Conservation (phyloP, 2,113 vertebrate genomes). For the Noctilio leporinus region DNA sequence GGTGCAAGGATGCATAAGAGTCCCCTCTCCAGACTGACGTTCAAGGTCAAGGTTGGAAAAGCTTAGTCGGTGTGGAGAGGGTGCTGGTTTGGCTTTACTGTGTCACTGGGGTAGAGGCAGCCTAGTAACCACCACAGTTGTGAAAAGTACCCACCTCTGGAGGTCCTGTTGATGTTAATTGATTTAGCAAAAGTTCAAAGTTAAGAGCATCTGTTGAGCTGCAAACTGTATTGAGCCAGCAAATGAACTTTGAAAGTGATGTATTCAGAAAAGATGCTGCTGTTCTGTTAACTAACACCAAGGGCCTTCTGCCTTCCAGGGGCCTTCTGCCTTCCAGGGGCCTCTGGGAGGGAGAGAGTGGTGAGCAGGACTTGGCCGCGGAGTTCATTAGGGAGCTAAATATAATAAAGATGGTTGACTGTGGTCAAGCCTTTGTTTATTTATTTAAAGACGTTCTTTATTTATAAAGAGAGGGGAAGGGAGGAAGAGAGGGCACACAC, state of each 20-base stretch:
- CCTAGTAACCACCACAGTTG: background rate
- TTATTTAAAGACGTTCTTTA: too few species aligned
- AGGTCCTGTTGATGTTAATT: background rate
- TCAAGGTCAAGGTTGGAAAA: background rate
- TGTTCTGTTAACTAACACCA: rapidly evolving
- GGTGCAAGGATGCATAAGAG: background rate
- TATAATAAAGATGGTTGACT: background rate
- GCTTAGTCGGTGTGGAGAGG: background rate
- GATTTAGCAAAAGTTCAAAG: too few species aligned
- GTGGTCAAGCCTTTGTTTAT: background rate
- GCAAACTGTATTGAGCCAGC: background rate
- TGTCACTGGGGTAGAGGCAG: background rate
- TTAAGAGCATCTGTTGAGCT: background rate
- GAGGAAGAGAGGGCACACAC: too few species aligned
- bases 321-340: too few species aligned
- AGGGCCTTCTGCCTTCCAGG: rapidly evolving
- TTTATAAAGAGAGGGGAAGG: too few species aligned
- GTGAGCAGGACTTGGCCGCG: too few species aligned
- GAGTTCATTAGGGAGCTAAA: background rate
- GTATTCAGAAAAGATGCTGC: background rate
- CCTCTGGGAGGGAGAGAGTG: too few species aligned
- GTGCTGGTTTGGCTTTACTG: background rate
- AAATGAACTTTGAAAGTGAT: background rate
- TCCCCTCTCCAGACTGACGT: background rate
- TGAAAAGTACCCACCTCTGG: background rate